These are phyloP conservation scores for Coregonus suidteri DNA, from an alignment of 2,797 vertebrate species.

Conservation along the genomic window DNA sequence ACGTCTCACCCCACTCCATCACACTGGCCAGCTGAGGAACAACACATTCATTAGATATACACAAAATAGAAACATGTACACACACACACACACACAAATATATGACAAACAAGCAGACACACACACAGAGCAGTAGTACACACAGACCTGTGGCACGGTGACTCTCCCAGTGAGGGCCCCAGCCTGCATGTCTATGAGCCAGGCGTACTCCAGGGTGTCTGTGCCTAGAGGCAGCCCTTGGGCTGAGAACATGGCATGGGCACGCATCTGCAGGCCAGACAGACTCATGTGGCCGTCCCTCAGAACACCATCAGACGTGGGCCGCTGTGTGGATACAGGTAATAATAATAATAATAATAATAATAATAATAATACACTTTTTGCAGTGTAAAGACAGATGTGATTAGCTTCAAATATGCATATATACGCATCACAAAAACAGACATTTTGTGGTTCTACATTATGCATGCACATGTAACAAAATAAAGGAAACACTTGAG, in stretches of 20 bases:
- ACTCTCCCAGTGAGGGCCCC: constrained; percentile 91
- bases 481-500: too few species aligned
- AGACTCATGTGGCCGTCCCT: constrained; percentile 93
- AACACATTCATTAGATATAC: constrained; percentile 5
- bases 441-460: too few species aligned
- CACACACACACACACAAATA: neutral
- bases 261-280: constrained; percentile 93
- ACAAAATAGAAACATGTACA: neutral
- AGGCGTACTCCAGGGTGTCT: constrained; percentile 93
- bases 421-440: too few species aligned
- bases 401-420: too few species aligned
- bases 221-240: constrained; percentile 89
- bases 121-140: neutral
- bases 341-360: neutral
- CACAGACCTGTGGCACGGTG: constrained; percentile 89
- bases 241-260: constrained; percentile 96
- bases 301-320: constrained; percentile 87
- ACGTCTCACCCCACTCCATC: constrained; percentile 92
- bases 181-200: constrained; percentile 95
- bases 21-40: constrained; percentile 83
- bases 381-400: too few species aligned
- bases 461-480: too few species aligned
- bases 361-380: neutral
- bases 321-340: constrained; percentile 74
- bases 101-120: neutral